Base-by-base conservation (phyloP, 2,888 invertebrate genomes). In the Zonitis immaculata region DNA sequence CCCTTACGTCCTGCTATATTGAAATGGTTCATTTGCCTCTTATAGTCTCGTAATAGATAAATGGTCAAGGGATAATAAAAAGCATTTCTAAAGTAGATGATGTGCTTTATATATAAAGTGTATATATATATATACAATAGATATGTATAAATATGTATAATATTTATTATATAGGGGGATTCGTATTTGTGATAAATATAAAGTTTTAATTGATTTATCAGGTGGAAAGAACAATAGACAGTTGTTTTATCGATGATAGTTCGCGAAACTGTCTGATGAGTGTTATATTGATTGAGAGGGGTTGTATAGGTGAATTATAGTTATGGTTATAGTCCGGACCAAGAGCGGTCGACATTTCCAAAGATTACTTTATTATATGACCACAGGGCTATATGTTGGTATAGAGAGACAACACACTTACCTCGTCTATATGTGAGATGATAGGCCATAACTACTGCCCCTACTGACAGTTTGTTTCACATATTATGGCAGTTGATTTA, bases 361-460 rank as follows among this genome's bases (percentile, higher is more conserved):
- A 66, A 73, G 73, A 75, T 74, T 75, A 73, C 74, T 74, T 73
- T 75, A 75, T 75, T 75, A 75, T 74, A 71, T 73, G 69, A 64
- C 67, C 67, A 62, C 70, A 64, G 66, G 63, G 65, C 56, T 67
- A 65, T 59, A 68, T n/a, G n/a, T n/a, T n/a, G n/a, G n/a, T n/a
- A n/a, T n/a, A n/a, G n/a, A n/a, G n/a, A n/a, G n/a, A n/a, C n/a
- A 66, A 71, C 68, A 69, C 69, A 70, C 70, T 70, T 73, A 73
- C 73, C 74, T 75, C 73, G 60, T 61, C 67, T 69, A 71, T 71
- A 72, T 73, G 72, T 70, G 71, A 72, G 71, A 73, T 73, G 73
- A 73, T 73, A 67, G 71, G 64, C 72, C 70, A 73, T 75, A 73
- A 75, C 71, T 70, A n/a, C n/a, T n/a, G 68, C 71, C 72, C 72